phyloP scores from a whole-genome alignment of 2,888 invertebrate species.

The Himalopsyche tibetana region DNA sequence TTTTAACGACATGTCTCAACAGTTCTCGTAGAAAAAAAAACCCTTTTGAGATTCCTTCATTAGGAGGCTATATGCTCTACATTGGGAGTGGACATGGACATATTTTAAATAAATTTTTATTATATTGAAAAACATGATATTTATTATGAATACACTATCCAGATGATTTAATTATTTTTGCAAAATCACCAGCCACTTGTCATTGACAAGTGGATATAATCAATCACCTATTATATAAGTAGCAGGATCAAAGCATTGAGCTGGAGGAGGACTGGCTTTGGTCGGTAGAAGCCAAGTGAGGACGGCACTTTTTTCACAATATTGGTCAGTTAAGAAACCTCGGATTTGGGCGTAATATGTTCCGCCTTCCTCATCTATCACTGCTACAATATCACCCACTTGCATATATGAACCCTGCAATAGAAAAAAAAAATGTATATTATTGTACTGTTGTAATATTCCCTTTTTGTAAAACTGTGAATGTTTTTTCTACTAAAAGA shows the following conservation, averaged over 20 bases:
- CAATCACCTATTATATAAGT: constrained; percentile 89
- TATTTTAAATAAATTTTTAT: no score
- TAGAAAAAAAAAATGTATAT: not conserved
- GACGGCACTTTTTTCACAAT: constrained; percentile 94
- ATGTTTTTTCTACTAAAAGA: no score
- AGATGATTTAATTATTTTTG: no score
- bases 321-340: constrained; percentile 93
- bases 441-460: not conserved
- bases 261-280: constrained; percentile 85
- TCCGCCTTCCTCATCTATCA: constrained; percentile 85
- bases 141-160: no score
- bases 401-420: constrained; percentile 86
- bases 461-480: no score
- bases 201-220: not conserved
- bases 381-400: constrained; percentile 93
- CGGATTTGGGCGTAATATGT: constrained; percentile 93
- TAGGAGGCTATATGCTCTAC: no score
- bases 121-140: no score
- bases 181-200: no score
- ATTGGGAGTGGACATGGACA: no score
- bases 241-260: constrained; percentile 89
- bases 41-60: no score
- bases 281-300: constrained; percentile 95
- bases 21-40: no score
- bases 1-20: no score